Percentiles rank a stretch among this genome's conserved stretches.
Conservation (phyloP, 2,888 invertebrate genomes). For the Ametastegia equiseti region DNA sequence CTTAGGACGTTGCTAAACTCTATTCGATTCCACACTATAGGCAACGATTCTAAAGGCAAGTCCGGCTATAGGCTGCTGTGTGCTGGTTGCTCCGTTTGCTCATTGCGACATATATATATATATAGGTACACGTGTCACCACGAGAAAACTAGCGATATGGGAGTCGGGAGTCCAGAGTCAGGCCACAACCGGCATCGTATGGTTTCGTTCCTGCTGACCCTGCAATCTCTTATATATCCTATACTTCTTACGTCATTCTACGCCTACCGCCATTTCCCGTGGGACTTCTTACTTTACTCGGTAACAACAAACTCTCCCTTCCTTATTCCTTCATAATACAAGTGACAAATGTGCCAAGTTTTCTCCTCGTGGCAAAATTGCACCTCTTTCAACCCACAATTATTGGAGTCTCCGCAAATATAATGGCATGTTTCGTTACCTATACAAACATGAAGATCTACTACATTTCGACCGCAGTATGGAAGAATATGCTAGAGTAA, state of each 20-base stretch:
- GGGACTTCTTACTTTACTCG: neutral
- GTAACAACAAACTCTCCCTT: neutral
- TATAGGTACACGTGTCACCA: neutral
- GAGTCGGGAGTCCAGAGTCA: neutral
- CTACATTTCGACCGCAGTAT: too few relatives aligned
- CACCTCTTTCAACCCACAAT: too few relatives aligned
- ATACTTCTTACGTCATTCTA: conserved; percentile 19
- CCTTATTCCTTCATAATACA: neutral
- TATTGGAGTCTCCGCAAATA: too few relatives aligned
- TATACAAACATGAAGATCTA: too few relatives aligned
- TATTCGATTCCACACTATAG: neutral
- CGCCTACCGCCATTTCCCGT: conserved; percentile 36
- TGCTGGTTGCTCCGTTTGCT: too few relatives aligned
- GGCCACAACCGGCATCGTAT: conserved; percentile 36
- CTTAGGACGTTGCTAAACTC: conserved; percentile 33
- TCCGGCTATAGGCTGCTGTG: too few relatives aligned
- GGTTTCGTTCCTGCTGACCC: conserved; percentile 47
- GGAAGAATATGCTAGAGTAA: too few relatives aligned
- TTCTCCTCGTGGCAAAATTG: too few relatives aligned
- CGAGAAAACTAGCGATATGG: neutral
- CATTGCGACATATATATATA: conserved; percentile 40
- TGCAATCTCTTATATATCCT: conserved; percentile 38
- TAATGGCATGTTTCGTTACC: too few relatives aligned
- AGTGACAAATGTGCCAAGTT: too few relatives aligned
- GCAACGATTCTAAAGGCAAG: neutral